Base-by-base conservation (phyloP, 1,140 invertebrate genomes). In the Dendroctonus ponderosae region DNA sequence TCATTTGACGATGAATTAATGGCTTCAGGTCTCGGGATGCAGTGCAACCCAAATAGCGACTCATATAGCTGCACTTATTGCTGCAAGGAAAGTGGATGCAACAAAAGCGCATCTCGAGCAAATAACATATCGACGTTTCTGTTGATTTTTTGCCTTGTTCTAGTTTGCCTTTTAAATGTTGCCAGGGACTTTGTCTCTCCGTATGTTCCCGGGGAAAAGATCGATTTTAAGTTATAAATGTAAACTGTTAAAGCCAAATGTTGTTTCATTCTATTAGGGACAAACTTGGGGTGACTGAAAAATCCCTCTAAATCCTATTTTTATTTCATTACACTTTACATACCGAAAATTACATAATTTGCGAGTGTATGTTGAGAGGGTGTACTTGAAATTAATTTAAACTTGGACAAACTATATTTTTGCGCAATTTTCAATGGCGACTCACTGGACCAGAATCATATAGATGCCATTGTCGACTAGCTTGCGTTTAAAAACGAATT, bases 31-130 rank as follows among this genome's bases (percentile, higher is more conserved):
- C 73, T 83, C 4, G 80, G 80, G 4, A 70, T 79, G 42, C 71
- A 75, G 15, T 84, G 83, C 56, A 82, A 84, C 69, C 73, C 75
- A 39, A 77, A 71, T 39, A 79, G 76, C 54, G 73, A 79, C 44
- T 76, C 79, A 49, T 79, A 72, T 69, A 79, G 76, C 60, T 81
- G 80, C 57, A 68, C 79, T 2, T 77, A 74, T 62, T 81, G 80
- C 67, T 81, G 80, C 62, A 75, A 67, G 67, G 74, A 73, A 41
- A 79, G 69, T 67, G 80, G 76, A 8, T 81, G 80, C 62, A 81
- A 81, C 65, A 77, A 76, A 67, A 78, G 63, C 37, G 15, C 11
- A 11, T 26, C 53, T 38, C 14, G 11, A 14, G 11, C 43, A 40
- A 43, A 26, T 1, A 12, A 4, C 9, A 48, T 37, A 51, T 51